These are phyloP conservation scores for Ornithorhynchus anatinus DNA, from an alignment of 2,113 vertebrate genomes.

Conservation along the genomic window DNA sequence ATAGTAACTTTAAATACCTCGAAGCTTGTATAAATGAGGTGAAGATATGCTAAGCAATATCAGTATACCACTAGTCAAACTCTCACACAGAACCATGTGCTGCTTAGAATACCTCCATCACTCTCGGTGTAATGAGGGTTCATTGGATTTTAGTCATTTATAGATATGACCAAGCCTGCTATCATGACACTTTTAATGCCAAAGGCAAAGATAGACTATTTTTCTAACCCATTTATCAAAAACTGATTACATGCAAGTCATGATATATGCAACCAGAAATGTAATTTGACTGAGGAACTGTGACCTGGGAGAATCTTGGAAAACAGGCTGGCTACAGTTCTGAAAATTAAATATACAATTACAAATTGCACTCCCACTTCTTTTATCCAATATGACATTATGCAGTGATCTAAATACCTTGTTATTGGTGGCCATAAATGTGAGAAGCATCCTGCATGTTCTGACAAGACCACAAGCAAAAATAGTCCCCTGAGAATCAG, in stretches of 20 bases:
- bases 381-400: not conserved
- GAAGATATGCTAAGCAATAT: conserved; percentile 3
- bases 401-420: conserved; percentile 38
- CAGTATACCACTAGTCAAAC: not conserved
- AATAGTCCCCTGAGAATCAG: conserved; percentile 59
- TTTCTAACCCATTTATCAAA: conserved; percentile 42
- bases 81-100: not conserved
- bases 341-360: not conserved
- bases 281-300: not conserved
- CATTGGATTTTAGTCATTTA: conserved; percentile 15
- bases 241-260: conserved; percentile 28
- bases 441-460: conserved; percentile 58
- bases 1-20: conserved; percentile 1
- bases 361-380: not conserved
- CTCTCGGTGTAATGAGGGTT: not conserved
- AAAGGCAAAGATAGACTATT: not conserved
- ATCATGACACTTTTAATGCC: not conserved
- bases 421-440: conserved; percentile 50
- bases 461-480: conserved; percentile 67
- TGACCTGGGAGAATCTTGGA: not conserved
- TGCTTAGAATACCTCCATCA: not conserved
- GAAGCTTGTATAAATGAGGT: not conserved
- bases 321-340: not conserved
- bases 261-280: not conserved
- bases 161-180: too few relatives aligned